Evolutionary conservation across 2,113 vertebrate species (phyloP), one percentile per base, ranked within the genome.

Genomic region (Uria aalge): DNA sequence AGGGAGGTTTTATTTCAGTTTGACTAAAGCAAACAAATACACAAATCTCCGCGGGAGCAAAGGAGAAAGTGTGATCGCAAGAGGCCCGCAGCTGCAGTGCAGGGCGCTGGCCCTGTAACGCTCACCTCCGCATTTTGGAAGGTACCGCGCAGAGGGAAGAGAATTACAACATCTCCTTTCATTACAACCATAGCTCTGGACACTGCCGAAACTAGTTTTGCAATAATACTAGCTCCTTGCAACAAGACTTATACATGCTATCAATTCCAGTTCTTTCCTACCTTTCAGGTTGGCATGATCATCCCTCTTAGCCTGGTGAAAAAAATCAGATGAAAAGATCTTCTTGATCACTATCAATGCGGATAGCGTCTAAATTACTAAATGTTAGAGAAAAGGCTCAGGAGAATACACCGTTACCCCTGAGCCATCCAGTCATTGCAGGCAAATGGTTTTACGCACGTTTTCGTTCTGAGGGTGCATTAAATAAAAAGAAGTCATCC

Each of bases 221-320:
- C 89, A 94, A 93, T 94, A 30, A 23, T 26, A 24, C 22, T 48
- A 88, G 86, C 75, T 80, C 83, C 90, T 95, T 97, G 78, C 92
- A 82, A 85, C 86, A 90, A 95, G 92, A 85, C 62, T 71, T 68
- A 81, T 52, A 86, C 69, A 60, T 22, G 91, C 80, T 87, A 68
- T 1, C 47, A 92, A 92, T 95, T 69, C 90, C 83, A 80, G 56
- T 50, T 83, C 92, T 94, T 85, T 95, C 90, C 94, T 96, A 91
- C 90, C 92, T 97, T 88, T 95, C 95, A 95, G 30, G 90, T 95
- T 79, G 92, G 92, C 93, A 96, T 88, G 77, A 94, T 92, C 86
- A 92, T 96, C 86, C 80, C 62, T 92, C 91, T 69, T 43, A 90
- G 85, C 36, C 67, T 43, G 90, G 74, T 8, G 55, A 52, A 68